Percentiles rank a stretch among this genome's conserved stretches.
These are phyloP conservation scores for Podarcis lilfordi DNA, from an alignment of 2,797 vertebrate species.

Conservation along the genomic window DNA sequence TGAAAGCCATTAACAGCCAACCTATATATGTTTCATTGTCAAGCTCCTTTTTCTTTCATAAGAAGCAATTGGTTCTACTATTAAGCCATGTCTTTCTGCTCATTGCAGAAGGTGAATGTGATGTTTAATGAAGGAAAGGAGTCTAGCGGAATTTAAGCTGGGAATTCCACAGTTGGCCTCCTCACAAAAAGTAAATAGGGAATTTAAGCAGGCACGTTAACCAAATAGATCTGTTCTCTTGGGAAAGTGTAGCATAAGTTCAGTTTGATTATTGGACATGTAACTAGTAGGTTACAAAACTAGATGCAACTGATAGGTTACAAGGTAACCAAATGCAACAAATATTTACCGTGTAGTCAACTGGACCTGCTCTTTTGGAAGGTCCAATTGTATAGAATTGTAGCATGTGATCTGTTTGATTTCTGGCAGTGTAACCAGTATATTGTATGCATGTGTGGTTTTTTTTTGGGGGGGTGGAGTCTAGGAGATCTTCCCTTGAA, in stretches of 20 bases:
- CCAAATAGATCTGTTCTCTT: slow-evolving; percentile 41
- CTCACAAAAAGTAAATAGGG: slow-evolving; percentile 13
- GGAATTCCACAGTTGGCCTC: slow-evolving; percentile 39
- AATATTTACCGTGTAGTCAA: too few relatives aligned
- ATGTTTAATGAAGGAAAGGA: slow-evolving; percentile 55
- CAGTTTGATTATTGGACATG: too few relatives aligned
- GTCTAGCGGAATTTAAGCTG: slow-evolving; percentile 28
- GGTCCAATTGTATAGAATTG: too few relatives aligned
- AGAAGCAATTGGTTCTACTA: slow-evolving; percentile 39
- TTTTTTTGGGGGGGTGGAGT: slow-evolving; percentile 7
- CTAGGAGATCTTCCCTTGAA: slow-evolving; percentile 2
- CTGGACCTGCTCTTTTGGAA: too few relatives aligned
- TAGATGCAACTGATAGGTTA: too few relatives aligned
- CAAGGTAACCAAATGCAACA: too few relatives aligned
- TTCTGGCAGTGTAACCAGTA: slow-evolving; percentile 24
- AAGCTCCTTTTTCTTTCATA: slow-evolving; percentile 37
- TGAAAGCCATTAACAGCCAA: slow-evolving; percentile 42
- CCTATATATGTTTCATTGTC: slow-evolving; percentile 39
- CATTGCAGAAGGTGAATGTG: slow-evolving; percentile 47
- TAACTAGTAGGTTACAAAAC: too few relatives aligned
- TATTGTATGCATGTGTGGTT: not conserved
- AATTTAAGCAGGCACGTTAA: not conserved
- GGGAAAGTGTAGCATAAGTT: too few relatives aligned
- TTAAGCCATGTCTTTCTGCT: slow-evolving; percentile 36
- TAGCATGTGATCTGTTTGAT: slow-evolving; percentile 1